Evolutionary conservation across 2,888 invertebrate species (phyloP).

Genomic region (Drosophila kanekoi): DNA sequence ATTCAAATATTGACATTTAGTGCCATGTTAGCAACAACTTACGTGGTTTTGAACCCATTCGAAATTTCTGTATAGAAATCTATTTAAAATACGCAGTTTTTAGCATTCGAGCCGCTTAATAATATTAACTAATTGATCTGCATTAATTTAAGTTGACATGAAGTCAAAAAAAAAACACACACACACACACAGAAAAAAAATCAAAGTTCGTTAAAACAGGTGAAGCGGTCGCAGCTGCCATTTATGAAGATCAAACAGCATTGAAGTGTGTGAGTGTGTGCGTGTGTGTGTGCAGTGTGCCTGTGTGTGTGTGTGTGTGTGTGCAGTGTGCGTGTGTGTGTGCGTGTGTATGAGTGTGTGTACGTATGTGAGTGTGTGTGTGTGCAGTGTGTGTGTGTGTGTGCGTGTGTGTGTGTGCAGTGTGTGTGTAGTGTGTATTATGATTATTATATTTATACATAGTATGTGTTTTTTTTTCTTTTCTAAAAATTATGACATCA

Average conservation of each 20-base stretch:
- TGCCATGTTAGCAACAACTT: constrained; percentile 80
- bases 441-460: constrained; percentile 71
- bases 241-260: constrained; percentile 51
- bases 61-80: constrained; percentile 46
- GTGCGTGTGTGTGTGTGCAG: constrained; percentile 15
- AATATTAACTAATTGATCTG: constrained; percentile 82
- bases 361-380: constrained; percentile 16
- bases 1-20: constrained; percentile 83
- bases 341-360: too few species aligned
- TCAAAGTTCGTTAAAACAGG: constrained; percentile 36
- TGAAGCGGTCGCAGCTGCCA: constrained; percentile 48
- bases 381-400: too few species aligned
- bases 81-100: constrained; percentile 55
- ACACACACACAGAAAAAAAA: background rate
- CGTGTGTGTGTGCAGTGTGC: constrained; percentile 21
- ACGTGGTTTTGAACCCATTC: constrained; percentile 58
- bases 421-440: constrained; percentile 63
- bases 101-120: constrained; percentile 70
- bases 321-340: constrained; percentile 19
- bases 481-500: constrained; percentile 80
- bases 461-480: constrained; percentile 36
- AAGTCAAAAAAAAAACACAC: constrained; percentile 27
- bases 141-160: constrained; percentile 77
- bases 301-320: constrained; percentile 16
- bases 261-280: constrained; percentile 21